A percentile compares a stretch with the other conserved stretches of the same genome.
Evolutionary conservation across 2,888 invertebrate genomes (phyloP).

Genomic region (Anthrax anthrax): DNA sequence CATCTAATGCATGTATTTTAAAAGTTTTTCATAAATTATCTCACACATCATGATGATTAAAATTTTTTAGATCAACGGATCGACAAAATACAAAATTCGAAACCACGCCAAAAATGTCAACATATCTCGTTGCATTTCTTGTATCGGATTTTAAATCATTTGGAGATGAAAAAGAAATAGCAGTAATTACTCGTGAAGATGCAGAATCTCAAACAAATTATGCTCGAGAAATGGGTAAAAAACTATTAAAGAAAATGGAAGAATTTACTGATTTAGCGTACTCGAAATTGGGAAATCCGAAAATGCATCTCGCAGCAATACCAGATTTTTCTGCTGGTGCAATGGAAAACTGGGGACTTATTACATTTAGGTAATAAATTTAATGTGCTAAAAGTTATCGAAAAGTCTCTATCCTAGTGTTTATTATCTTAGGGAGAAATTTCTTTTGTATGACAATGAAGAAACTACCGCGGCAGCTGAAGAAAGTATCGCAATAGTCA

Average conservation of each 20-base stretch:
- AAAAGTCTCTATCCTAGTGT: too few species aligned
- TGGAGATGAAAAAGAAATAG: slow-evolving; percentile 11
- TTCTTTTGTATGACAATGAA: background rate
- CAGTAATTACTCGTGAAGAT: slow-evolving; percentile 21
- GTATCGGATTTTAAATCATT: slow-evolving; percentile 42
- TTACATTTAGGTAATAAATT: slow-evolving; percentile 43
- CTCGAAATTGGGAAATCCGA: slow-evolving; percentile 42
- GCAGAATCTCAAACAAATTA: background rate
- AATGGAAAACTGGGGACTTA: slow-evolving; percentile 87
- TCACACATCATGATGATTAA: background rate
- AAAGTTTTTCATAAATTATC: background rate
- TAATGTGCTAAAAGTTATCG: background rate
- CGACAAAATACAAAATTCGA: slow-evolving; percentile 16
- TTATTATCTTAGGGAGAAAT: slow-evolving; percentile 18
- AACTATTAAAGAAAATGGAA: slow-evolving; percentile 38
- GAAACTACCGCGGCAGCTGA: background rate
- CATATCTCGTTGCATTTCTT: slow-evolving; percentile 67
- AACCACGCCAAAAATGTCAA: slow-evolving; percentile 50
- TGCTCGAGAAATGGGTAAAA: slow-evolving; percentile 45
- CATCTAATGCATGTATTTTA: too few species aligned
- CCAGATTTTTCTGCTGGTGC: slow-evolving; percentile 74
- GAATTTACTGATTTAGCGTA: slow-evolving; percentile 45
- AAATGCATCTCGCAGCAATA: slow-evolving; percentile 73
- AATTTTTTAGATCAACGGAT: slow-evolving; percentile 26
- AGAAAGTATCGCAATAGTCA: slow-evolving; percentile 38